Evolutionary conservation across 2,797 vertebrate species (phyloP).

Genomic region (Myiothlypis coronata): DNA sequence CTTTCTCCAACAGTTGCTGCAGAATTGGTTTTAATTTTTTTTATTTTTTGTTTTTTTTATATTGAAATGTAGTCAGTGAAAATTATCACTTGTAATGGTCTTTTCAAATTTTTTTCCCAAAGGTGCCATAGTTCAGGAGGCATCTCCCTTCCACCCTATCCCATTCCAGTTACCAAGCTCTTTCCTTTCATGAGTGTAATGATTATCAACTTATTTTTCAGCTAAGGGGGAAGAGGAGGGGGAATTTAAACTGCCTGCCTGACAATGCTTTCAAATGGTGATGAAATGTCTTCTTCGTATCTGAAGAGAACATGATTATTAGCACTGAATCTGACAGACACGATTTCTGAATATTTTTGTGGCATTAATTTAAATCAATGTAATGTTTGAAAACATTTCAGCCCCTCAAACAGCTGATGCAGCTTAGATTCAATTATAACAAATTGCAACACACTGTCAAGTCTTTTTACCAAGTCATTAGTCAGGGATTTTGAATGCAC

Average conservation of each 20-base stretch:
- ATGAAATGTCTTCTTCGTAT: slow-evolving; percentile 59
- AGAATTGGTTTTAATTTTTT: slow-evolving; percentile 7
- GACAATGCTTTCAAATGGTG: slow-evolving; percentile 64
- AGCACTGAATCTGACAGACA: slow-evolving; percentile 67
- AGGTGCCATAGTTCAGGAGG: not conserved
- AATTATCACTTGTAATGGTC: not conserved
- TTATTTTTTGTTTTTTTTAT: not conserved
- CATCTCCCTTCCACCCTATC: not conserved
- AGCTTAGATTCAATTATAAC: slow-evolving; percentile 87
- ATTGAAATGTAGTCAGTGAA: not conserved
- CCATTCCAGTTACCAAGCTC: not conserved
- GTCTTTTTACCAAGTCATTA: slow-evolving; percentile 90
- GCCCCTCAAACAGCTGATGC: slow-evolving; percentile 88
- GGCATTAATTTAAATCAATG: slow-evolving; percentile 85
- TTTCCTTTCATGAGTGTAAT: not conserved
- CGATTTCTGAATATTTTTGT: slow-evolving; percentile 67
- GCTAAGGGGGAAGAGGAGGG: not conserved
- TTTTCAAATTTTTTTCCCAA: not conserved
- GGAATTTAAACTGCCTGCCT: slow-evolving; percentile 42
- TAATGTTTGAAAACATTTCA: slow-evolving; percentile 84
- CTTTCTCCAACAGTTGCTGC: not conserved
- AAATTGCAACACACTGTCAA: slow-evolving; percentile 85
- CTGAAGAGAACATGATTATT: slow-evolving; percentile 60
- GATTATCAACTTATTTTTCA: slow-evolving; percentile 38
- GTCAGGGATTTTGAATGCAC: slow-evolving; percentile 76